These are phyloP conservation scores for Bovichtus variegatus DNA, from an alignment of 2,797 vertebrate species.

Conservation along the genomic window DNA sequence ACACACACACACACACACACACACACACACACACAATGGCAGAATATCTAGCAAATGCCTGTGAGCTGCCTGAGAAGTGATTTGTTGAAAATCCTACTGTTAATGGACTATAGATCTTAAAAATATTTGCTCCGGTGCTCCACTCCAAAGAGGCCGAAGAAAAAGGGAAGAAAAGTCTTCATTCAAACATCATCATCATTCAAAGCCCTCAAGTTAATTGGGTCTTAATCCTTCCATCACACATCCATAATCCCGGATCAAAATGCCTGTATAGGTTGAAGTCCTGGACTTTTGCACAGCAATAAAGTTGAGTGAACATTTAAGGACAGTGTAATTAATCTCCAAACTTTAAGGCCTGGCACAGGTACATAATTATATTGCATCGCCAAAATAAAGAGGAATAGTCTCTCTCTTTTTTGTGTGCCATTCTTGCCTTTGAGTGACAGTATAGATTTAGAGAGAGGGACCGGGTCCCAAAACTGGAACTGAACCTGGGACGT, in stretches of 20 bases:
- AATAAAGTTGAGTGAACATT: conserved; percentile 42
- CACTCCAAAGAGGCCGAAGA: conserved; percentile 38
- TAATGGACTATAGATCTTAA: conserved; percentile 62
- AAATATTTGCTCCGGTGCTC: conserved; percentile 40
- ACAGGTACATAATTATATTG: conserved; percentile 25
- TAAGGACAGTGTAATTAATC: conserved; percentile 40
- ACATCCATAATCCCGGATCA: conserved; percentile 69
- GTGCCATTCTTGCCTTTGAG: too few relatives aligned
- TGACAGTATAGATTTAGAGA: too few relatives aligned
- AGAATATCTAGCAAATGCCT: conserved; percentile 53
- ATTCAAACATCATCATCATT: conserved; percentile 64
- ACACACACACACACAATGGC: not conserved
- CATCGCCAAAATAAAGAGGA: conserved; percentile 33
- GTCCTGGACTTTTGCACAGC: conserved; percentile 40
- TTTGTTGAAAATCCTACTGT: conserved; percentile 50
- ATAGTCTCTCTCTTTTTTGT: not conserved
- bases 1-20: conserved; percentile 1
- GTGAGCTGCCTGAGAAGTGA: conserved; percentile 48
- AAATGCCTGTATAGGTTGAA: conserved; percentile 54
- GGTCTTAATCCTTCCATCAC: conserved; percentile 71
- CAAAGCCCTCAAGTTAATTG: conserved; percentile 63
- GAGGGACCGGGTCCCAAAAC: too few relatives aligned
- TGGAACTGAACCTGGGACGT: too few relatives aligned
- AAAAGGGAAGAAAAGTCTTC: conserved; percentile 51
- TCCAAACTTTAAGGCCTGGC: conserved; percentile 39